These are phyloP conservation scores for Cyanoramphus novaezelandiae DNA, from an alignment of 2,113 vertebrate species.

Conservation along the genomic window DNA sequence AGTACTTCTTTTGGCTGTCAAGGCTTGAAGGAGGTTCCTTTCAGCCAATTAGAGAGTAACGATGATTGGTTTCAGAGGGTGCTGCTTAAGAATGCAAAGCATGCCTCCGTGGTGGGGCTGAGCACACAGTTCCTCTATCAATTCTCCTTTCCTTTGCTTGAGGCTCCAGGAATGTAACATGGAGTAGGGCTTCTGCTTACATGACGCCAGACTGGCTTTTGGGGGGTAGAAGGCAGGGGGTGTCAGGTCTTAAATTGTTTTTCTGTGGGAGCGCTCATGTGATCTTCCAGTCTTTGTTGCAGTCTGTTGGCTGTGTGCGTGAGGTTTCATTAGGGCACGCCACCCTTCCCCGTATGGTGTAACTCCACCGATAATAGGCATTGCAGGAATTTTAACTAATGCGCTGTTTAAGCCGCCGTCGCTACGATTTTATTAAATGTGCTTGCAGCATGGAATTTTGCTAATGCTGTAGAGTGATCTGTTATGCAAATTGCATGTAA, in stretches of 20 bases:
- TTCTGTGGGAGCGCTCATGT: background rate
- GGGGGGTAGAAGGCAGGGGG: rapidly evolving
- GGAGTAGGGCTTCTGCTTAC: background rate
- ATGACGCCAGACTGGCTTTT: background rate
- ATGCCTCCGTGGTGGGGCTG: background rate
- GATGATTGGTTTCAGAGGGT: slow-evolving; percentile 39
- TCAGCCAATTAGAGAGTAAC: slow-evolving; percentile 48
- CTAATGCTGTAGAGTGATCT: slow-evolving; percentile 24
- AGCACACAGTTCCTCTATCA: background rate
- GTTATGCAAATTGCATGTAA: slow-evolving; percentile 40
- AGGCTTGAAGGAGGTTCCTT: slow-evolving; percentile 30
- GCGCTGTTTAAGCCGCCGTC: background rate
- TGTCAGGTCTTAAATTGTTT: background rate
- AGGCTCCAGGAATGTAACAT: background rate
- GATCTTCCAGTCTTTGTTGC: slow-evolving; percentile 20
- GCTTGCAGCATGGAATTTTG: slow-evolving; percentile 17
- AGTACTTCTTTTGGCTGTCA: slow-evolving; percentile 36
- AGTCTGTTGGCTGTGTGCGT: background rate
- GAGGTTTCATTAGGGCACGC: slow-evolving; percentile 8
- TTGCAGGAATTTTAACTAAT: slow-evolving; percentile 49
- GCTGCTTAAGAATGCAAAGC: slow-evolving; percentile 53
- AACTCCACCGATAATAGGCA: background rate
- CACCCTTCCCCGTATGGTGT: background rate
- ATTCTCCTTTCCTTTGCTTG: background rate
- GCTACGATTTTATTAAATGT: slow-evolving; percentile 32